Evolutionary conservation across 1,140 invertebrate species (phyloP), one percentile per base, ranked within the genome.

Genomic region (Drosophila prosaltans): DNA sequence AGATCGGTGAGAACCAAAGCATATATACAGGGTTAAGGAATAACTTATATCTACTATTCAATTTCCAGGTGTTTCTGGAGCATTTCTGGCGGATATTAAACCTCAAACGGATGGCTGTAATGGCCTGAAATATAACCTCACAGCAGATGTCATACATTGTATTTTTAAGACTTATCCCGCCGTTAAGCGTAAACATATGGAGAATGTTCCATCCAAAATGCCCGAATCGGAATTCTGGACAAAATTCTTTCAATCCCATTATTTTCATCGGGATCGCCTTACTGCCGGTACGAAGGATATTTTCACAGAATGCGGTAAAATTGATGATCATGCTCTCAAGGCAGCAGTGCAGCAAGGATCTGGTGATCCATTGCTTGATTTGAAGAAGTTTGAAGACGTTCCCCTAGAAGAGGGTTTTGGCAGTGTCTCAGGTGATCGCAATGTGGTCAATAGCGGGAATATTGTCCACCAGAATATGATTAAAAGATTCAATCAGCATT

Each of bases 101-200:
- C 98, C 98, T 11, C 97, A 99, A 93, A 97, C 97, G 26, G 98
- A 99, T 93, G 98, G 98, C 43, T 98, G 96, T 84, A 99, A 99
- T 93, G 97, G 97, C 84, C 94, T 99, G 11, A 98, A 98, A 93
- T 99, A 99, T 92, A 99, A 99, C 93, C 95, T 99, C 61, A 99
- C 98, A 9, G 94, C 96, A 59, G 99, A 99, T 92, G 97, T 99
- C 51, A 99, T 99, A 92, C 96, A 99, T 82, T 97, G 97, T 86
- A 99, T 99, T 93, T 99, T 99, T 93, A 98, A 98, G 93, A 99
- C 99, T 79, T 99, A 99, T 94, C 99, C 99, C 30, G 98, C 98
- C 82, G 99, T 99, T 0, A 97, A 98, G 91, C 96, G 96, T 93
- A 99, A 99, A 94, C 98, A 99, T 93, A 93, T 96, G 72, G 98